Evolutionary conservation across 1,140 invertebrate genomes (phyloP), one percentile per base, ranked within the genome.

Genomic region (Trachymyrmex septentrionalis): DNA sequence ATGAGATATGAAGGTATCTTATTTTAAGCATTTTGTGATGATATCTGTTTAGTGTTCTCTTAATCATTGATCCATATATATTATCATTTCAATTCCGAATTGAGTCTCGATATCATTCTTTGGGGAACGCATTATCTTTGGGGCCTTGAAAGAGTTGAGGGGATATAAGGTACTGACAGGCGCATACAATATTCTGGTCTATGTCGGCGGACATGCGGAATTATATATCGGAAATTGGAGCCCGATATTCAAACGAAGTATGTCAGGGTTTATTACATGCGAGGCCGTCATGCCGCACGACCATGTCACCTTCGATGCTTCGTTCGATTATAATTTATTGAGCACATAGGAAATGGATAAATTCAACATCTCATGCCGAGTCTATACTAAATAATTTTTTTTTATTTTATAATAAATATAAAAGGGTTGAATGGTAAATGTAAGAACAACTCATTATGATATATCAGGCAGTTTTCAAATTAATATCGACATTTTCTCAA

Each of bases 201-300:
- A 69, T 30, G 27, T 80, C n/a, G 61, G 44, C 63, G 61, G 44
- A 67, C 61, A 53, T 80, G 76, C 61, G 61, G 61, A 80, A 80
- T 80, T 67, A 67, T 53, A 67, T 80, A 80, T 80, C 76, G 61
- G 61, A 67, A 80, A 80, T 80, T 80, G 76, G 61, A 80, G 76
- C 44, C 63, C 44, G 76, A 80, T 80, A 80, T 80, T 80, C 61
- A 80, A 80, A 80, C 76, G 19, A 80, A 80, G 76, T 80, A 67
- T 80, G 76, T 80, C 76, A 80, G 76, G 76, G 76, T 80, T 80
- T 80, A 80, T 80, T 59, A 80, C 76, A 63, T 67, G 76, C 76
- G 61, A 80, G 61, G 61, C 44, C 76, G 61, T 80, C 61, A 50
- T 67, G n/a, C 44, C 16, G 76, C 27, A 30, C 61, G 76, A 50